Evolutionary conservation across 92 coral and sea anemone genomes (phyloP), one percentile per base, ranked within the genome.

Genomic region (Heteractis magnifica): DNA sequence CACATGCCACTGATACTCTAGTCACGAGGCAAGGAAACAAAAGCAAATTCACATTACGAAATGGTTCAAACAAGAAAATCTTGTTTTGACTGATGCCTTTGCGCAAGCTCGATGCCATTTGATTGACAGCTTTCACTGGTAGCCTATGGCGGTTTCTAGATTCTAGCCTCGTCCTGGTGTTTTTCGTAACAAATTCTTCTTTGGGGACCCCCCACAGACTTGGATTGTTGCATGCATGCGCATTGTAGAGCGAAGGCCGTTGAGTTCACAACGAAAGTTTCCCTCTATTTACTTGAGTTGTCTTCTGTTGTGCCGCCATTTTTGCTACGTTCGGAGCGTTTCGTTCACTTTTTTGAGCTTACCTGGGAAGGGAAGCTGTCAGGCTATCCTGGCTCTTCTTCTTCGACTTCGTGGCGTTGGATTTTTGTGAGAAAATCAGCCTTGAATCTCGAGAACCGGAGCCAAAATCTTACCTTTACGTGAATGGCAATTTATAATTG

Each of bases 201-300:
- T 87, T 59, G 77, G 82, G 78, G 62, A 56, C 89, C 88, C 97
- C 97, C 94, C 91, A 86, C 76, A 80, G 91, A 79, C 83, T 52
- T 34, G 49, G 34, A 15, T 15, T 82, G 90, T 90, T 84, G 64
- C 84, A 70, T 89, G 90, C 91, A 90, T 90, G 93, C 93, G 93
- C 87, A 90, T 90, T 90, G 93, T 84, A 87, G 89, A 79, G 89
- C 81, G 81, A 76, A 56, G 73, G 89, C 94, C 92, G 94, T 91
- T 91, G 89, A 79, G 51, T 79, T 77, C 80, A 78, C 74, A 79
- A 77, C 52, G 77, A 78, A 80, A 75, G 81, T 81, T 56, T 88
- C 80, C 75, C 75, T 80, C 71, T 88, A 88, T 91, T 91, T 91
- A 91, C 92, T 72, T 80, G 91, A 51, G 82, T 76, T 88, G 90